A percentile compares a stretch with the other conserved stretches of the same genome.
Conservation (phyloP, 2,888 invertebrate species). For the Melinaea marsaeus region DNA sequence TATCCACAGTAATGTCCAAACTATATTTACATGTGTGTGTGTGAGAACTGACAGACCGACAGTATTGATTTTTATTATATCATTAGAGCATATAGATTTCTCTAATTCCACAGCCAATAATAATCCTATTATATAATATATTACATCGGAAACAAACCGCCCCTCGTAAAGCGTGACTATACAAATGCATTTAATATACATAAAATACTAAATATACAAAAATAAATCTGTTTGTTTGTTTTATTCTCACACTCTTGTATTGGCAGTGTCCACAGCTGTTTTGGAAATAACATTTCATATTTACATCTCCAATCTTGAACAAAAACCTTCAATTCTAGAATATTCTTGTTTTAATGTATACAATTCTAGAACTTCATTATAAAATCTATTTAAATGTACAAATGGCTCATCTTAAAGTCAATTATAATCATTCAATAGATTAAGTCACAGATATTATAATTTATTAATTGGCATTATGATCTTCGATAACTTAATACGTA, state of each 20-base stretch:
- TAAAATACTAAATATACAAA: conserved; percentile 22
- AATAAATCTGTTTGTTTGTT: conserved; percentile 18
- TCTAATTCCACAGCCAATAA: conserved; percentile 41
- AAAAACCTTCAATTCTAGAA: too few species aligned
- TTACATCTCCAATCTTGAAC: not conserved
- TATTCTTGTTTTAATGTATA: not conserved
- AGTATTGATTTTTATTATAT: conserved; percentile 21
- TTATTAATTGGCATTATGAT: conserved; percentile 5
- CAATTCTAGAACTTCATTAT: too few species aligned
- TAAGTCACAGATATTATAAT: conserved; percentile 3
- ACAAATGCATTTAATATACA: conserved; percentile 12
- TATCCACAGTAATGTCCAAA: conserved; percentile 34
- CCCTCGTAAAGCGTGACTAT: conserved; percentile 11
- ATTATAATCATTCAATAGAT: not conserved
- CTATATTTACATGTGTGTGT: conserved; percentile 38
- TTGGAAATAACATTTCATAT: conserved; percentile 2
- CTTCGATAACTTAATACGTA: not conserved
- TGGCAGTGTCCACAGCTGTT: conserved; percentile 22
- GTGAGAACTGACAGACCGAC: conserved; percentile 29
- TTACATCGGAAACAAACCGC: conserved; percentile 18
- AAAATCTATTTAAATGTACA: not conserved
- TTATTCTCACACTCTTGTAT: conserved; percentile 15
- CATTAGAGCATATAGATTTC: conserved; percentile 26
- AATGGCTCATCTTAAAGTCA: not conserved
- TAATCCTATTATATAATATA: conserved; percentile 22